Conservation (phyloP, 2,797 vertebrate species). For the Aeoliscus strigatus region DNA sequence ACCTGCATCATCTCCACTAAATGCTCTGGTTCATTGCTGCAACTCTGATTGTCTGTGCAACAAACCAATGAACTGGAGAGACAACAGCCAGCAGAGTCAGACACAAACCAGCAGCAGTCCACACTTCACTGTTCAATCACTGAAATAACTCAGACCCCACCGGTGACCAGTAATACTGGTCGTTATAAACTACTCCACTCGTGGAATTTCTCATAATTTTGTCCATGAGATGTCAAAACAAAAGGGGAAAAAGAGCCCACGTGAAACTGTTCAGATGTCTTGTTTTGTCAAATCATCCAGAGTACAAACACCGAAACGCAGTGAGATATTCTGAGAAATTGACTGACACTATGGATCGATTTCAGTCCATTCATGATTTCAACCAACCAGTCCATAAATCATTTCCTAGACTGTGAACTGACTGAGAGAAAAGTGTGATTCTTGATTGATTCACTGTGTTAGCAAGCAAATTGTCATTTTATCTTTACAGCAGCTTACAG, state of each 20-base stretch:
- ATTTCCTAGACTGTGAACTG: too few species aligned
- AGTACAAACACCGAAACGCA: not conserved
- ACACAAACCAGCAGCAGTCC: not conserved
- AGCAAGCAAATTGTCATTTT: too few species aligned
- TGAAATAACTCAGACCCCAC: not conserved
- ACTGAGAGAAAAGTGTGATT: too few species aligned
- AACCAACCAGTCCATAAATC: too few species aligned
- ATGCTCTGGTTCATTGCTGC: slow-evolving; percentile 73
- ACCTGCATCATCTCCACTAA: slow-evolving; percentile 83
- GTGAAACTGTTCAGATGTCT: not conserved
- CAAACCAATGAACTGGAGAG: slow-evolving; percentile 53
- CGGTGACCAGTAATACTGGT: too few species aligned
- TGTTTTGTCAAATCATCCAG: not conserved
- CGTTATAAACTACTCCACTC: too few species aligned
- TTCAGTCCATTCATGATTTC: too few species aligned
- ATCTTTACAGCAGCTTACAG: too few species aligned
- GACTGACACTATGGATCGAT: too few species aligned
- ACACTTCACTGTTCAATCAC: not conserved
- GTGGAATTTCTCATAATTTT: not conserved
- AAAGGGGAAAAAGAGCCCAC: not conserved
- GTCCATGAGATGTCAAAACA: not conserved
- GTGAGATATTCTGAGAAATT: not conserved
- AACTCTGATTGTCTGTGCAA: slow-evolving; percentile 67
- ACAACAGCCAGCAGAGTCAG: slow-evolving; percentile 31
- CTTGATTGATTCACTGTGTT: too few species aligned